Percentiles rank a stretch among this genome's conserved stretches.
Conservation (phyloP, 2,113 vertebrate species). For the Stercorarius parasiticus region DNA sequence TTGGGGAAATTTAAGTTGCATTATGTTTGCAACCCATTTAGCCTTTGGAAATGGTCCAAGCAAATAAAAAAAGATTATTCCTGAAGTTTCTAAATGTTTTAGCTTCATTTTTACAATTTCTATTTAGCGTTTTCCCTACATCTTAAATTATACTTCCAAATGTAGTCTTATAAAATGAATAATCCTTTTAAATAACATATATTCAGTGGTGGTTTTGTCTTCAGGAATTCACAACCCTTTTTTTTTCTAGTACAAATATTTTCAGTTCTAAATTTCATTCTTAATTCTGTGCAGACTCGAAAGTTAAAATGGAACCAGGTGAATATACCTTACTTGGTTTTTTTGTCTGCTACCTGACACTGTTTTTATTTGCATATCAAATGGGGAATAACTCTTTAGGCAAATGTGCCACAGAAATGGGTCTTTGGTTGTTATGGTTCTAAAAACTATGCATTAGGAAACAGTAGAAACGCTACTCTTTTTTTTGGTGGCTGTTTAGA, state of each 20-base stretch:
- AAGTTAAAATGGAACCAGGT: background rate
- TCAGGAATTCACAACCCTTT: background rate
- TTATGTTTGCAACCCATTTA: background rate
- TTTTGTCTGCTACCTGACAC: accelerated
- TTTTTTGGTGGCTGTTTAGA: background rate
- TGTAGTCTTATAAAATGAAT: background rate
- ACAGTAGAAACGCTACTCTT: accelerated
- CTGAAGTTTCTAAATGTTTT: background rate
- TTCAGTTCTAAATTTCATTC: background rate
- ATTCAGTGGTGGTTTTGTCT: background rate
- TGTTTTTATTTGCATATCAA: background rate
- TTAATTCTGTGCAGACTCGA: background rate
- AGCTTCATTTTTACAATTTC: background rate
- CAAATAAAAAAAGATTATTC: background rate
- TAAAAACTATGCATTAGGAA: background rate
- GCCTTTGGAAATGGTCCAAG: background rate
- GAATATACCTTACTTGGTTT: background rate
- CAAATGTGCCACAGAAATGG: background rate
- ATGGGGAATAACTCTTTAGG: background rate
- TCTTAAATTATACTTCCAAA: background rate
- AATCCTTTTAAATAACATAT: background rate
- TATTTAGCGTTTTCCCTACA: background rate
- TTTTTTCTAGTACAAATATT: background rate
- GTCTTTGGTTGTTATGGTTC: background rate
- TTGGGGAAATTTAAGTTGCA: background rate